Evolutionary conservation across 2,113 vertebrate genomes (phyloP), one percentile per base, ranked within the genome.

Genomic region (Chionomys nivalis): DNA sequence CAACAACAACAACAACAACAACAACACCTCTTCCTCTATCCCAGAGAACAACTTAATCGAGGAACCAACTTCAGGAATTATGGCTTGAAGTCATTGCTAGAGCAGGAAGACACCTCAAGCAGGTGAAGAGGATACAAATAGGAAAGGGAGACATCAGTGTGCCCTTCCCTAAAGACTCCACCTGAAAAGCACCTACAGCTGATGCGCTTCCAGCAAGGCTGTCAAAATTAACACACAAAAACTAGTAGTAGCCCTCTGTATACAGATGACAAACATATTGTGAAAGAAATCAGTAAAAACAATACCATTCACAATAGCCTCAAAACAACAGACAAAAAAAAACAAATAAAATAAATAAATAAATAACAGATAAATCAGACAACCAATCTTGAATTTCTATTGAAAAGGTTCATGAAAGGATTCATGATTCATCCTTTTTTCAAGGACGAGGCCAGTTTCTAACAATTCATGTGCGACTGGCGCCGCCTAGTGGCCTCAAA

Each of bases 21-120:
- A 79, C 33, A 72, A 52, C 26, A 65, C 31, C 14, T 17, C 47
- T 89, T 94, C 73, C 42, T 93, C 19, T 42, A 70, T 36, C 31
- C 92, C 47, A 85, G 61, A 31, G 90, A 90, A 73, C 85, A 83
- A 58, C 87, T 94, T 95, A 95, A 87, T 44, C 23, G 90, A 89
- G 55, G 31, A 92, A 78, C 23, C 79, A 63, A 52, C 33, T 73
- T 52, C 55, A 87, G 77, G 90, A 93, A 90, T 92, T 85, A 90
- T 55, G 87, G 66, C 70, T 44, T 0, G 14, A 85, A 63, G 26
- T 63, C 58, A 31, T 83, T 31, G 61, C 12, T 83, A 31, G 81
- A 42, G 7, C 7, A 61, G 79, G 26, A 82, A 42, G 13, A 83
- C 55, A 26, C 0, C n/a, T 21, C 39, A 85, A 82, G 3, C 0